phyloP scores from a whole-genome alignment of 2,113 vertebrate species.

The Osmerus eperlanus region DNA sequence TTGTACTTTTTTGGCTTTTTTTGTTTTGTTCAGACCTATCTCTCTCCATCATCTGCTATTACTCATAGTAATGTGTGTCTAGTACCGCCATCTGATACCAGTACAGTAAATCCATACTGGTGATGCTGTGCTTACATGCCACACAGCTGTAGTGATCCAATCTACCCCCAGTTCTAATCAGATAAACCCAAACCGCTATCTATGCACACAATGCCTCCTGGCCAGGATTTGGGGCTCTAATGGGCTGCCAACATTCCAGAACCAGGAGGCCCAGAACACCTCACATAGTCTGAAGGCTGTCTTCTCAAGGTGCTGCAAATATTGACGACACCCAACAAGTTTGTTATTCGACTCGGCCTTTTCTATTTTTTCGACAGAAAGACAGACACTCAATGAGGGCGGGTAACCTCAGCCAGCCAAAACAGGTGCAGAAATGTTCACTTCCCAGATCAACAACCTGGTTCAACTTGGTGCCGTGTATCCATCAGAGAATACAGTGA shows the following conservation, averaged over 20 bases:
- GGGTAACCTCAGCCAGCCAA: no score
- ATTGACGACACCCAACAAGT: no score
- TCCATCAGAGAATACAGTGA: no score
- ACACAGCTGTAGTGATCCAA: slow-evolving; percentile 47
- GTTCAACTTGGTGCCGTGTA: no score
- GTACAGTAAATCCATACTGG: slow-evolving; percentile 54
- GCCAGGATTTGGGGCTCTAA: slow-evolving; percentile 46
- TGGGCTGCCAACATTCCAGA: slow-evolving; percentile 22
- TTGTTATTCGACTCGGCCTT: no score
- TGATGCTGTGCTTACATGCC: slow-evolving; percentile 51
- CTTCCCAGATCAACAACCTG: no score
- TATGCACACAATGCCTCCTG: slow-evolving; percentile 53
- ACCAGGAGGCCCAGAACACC: slow-evolving; percentile 2
- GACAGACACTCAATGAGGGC: no score
- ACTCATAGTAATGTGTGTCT: slow-evolving; percentile 8
- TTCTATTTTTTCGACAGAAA: no score
- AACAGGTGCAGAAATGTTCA: no score
- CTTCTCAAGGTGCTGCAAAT: no score
- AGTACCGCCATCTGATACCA: slow-evolving; percentile 53
- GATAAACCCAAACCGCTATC: slow-evolving; percentile 56
- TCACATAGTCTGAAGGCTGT: no score
- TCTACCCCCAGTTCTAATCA: slow-evolving; percentile 50
- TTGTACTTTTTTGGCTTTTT: background rate
- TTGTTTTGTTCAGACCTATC: slow-evolving; percentile 35
- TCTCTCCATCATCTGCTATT: slow-evolving; percentile 46